phyloP scores from a whole-genome alignment of 1,140 invertebrate species.

The Anoplolepis gracilipes region DNA sequence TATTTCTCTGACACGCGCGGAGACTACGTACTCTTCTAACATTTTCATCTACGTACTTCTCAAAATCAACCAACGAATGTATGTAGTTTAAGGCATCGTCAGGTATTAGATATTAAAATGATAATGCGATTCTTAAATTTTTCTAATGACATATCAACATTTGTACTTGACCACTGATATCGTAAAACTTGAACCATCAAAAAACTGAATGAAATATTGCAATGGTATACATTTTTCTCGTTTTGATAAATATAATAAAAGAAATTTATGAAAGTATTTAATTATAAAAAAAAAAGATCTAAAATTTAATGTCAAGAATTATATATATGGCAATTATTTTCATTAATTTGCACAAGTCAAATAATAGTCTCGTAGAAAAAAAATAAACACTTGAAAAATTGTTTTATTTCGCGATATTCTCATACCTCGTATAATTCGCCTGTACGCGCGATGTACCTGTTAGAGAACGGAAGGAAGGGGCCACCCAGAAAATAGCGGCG shows the following conservation, averaged over 20 bases:
- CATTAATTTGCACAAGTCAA: background rate
- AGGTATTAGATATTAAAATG: background rate
- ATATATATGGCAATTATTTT: background rate
- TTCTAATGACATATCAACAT: background rate
- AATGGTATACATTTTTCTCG: background rate
- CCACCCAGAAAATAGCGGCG: slow-evolving; percentile 62
- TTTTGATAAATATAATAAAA: background rate
- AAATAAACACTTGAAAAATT: slow-evolving; percentile 27
- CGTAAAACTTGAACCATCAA: background rate
- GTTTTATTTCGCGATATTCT: slow-evolving; percentile 41
- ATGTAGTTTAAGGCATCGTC: background rate
- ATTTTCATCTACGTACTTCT: background rate
- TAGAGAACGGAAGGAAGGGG: slow-evolving; percentile 51
- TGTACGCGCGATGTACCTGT: slow-evolving; percentile 20
- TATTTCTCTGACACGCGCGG: slow-evolving; percentile 6
- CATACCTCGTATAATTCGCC: slow-evolving; percentile 21
- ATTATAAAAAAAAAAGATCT: background rate
- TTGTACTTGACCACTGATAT: background rate
- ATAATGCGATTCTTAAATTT: background rate
- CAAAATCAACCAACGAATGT: background rate
- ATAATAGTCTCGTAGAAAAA: no score
- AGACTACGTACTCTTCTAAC: background rate
- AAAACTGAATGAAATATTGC: background rate
- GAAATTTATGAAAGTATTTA: background rate
- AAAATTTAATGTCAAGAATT: background rate